Conservation (phyloP, 2,888 invertebrate species). For the Lumbricus terrestris region DNA sequence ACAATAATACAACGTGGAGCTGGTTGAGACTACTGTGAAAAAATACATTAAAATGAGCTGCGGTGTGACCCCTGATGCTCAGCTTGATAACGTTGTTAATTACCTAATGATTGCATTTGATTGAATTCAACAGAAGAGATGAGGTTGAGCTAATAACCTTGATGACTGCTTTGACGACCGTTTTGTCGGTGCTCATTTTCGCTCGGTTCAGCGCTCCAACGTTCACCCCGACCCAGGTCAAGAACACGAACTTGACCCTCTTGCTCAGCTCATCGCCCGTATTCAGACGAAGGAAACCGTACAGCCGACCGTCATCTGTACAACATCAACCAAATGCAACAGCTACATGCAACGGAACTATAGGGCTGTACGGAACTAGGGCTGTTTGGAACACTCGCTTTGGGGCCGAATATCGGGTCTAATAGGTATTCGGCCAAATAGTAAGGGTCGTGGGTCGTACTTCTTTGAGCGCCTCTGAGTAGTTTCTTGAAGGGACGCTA, state of each 20-base stretch:
- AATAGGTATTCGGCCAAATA: too few species aligned
- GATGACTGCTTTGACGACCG: slow-evolving; percentile 69
- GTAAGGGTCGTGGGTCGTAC: too few species aligned
- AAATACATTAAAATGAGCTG: too few species aligned
- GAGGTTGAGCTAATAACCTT: slow-evolving; percentile 27
- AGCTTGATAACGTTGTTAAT: too few species aligned
- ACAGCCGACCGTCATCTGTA: slow-evolving; percentile 72
- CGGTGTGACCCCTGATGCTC: too few species aligned
- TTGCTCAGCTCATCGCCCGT: slow-evolving; percentile 80
- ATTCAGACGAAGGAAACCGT: slow-evolving; percentile 68
- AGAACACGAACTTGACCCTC: slow-evolving; percentile 72
- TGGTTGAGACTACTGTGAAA: too few species aligned
- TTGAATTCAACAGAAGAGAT: neutral
- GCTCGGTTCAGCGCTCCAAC: slow-evolving; percentile 77
- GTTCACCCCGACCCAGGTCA: slow-evolving; percentile 75
- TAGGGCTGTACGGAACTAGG: too few species aligned
- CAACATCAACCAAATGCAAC: neutral
- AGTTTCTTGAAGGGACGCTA: too few species aligned
- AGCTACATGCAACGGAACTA: neutral
- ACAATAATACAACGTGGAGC: too few species aligned
- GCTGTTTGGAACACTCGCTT: too few species aligned
- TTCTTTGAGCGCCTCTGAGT: too few species aligned
- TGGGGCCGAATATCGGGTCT: too few species aligned
- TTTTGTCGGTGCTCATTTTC: slow-evolving; percentile 79
- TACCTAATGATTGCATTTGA: neutral